Evolutionary conservation across 2,113 vertebrate species (phyloP).

Genomic region (Podocnemis expansa): DNA sequence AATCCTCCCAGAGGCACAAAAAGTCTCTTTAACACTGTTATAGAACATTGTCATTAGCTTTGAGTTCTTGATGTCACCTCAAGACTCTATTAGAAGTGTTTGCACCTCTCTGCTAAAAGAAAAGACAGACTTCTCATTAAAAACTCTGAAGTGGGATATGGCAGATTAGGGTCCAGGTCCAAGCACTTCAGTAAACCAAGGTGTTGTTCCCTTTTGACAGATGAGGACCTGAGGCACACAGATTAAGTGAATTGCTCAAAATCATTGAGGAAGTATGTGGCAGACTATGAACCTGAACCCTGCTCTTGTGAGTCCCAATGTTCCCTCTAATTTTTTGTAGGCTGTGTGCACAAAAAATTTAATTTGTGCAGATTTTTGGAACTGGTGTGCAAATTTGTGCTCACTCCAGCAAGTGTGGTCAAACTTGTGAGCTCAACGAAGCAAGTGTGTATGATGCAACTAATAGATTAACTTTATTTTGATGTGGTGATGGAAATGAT

Average conservation of each 20-base stretch:
- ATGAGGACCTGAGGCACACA: not conserved
- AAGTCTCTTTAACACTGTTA: not conserved
- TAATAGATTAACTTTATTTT: no score
- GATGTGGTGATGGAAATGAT: no score
- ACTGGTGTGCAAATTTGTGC: no score
- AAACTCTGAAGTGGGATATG: accelerated
- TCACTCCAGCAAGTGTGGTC: no score
- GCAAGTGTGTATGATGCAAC: no score
- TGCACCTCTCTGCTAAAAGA: no score
- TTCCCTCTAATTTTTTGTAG: no score
- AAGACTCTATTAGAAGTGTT: not conserved
- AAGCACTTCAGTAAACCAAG: not conserved
- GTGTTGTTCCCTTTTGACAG: not conserved
- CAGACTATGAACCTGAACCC: not conserved
- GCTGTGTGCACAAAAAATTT: no score
- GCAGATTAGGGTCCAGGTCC: not conserved
- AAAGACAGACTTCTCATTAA: not conserved
- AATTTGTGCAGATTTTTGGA: no score
- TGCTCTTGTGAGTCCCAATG: no score
- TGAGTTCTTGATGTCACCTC: not conserved
- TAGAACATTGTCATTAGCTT: not conserved
- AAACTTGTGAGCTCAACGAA: no score
- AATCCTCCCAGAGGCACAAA: conserved; percentile 17
- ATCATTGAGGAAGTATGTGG: not conserved
- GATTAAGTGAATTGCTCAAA: not conserved